These are phyloP conservation scores for Phrynocephalus forsythii DNA, from an alignment of 2,797 vertebrate genomes.

Conservation along the genomic window DNA sequence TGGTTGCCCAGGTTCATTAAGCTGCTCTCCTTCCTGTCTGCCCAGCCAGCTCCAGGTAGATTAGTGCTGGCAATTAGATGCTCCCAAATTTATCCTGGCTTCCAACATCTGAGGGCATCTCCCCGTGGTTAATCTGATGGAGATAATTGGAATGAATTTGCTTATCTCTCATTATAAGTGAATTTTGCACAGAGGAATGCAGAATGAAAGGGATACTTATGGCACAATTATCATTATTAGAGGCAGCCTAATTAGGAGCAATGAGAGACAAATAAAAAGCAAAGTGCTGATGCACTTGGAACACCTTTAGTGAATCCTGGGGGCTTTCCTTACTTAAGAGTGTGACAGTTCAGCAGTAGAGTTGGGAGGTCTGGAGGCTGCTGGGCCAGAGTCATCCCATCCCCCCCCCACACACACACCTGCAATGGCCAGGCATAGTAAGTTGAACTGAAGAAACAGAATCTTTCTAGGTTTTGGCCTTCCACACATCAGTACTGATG, in stretches of 20 bases:
- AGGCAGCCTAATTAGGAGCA: constrained; percentile 52
- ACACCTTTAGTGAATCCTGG: constrained; percentile 44
- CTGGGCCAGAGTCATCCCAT: constrained; percentile 11
- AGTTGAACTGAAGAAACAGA: constrained; percentile 29
- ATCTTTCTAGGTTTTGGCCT: neutral
- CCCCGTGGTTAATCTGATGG: constrained; percentile 46
- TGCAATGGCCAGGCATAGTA: constrained; percentile 39
- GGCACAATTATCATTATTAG: constrained; percentile 52
- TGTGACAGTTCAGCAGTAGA: constrained; percentile 35
- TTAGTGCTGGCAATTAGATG: neutral
- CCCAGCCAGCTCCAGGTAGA: constrained; percentile 15
- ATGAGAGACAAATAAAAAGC: constrained; percentile 60
- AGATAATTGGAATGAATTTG: constrained; percentile 59
- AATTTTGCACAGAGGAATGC: constrained; percentile 47
- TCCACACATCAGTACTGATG: neutral
- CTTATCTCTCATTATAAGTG: constrained; percentile 61
- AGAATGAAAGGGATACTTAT: constrained; percentile 49
- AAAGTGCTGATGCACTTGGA: constrained; percentile 56
- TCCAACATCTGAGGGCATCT: constrained; percentile 33
- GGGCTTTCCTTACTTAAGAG: constrained; percentile 56
- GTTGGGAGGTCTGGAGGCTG: constrained; percentile 42
- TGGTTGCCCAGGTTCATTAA: constrained; percentile 34
- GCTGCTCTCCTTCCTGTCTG: neutral
- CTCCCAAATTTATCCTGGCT: constrained; percentile 47
- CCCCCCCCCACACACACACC: neutral